Conservation (phyloP, 2,888 invertebrate genomes). For the Spicauda simplicius region DNA sequence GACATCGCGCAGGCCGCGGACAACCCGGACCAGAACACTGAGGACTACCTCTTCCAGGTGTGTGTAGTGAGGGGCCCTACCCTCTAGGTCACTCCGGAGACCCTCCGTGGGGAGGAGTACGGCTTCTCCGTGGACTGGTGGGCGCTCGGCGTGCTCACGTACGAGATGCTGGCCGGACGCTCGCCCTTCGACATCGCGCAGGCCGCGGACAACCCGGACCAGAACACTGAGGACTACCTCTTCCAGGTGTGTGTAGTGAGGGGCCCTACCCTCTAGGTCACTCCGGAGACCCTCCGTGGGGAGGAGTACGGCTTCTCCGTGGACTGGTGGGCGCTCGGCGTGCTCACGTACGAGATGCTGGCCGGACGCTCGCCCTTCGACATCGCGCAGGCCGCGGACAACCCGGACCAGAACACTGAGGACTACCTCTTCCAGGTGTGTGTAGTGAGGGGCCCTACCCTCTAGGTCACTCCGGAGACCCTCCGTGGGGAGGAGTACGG, state of each 20-base stretch:
- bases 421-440: slow-evolving; percentile 93
- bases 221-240: slow-evolving; percentile 99
- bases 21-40: slow-evolving; percentile 99
- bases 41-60: slow-evolving; percentile 95
- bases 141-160: slow-evolving; percentile 98
- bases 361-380: slow-evolving; percentile 99
- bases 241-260: slow-evolving; percentile 86
- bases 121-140: slow-evolving; percentile 98
- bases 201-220: slow-evolving; percentile 98
- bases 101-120: slow-evolving; percentile 96
- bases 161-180: slow-evolving; percentile 99
- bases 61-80: no score
- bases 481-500: slow-evolving; percentile 97
- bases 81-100: no score
- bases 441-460: no score
- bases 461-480: no score
- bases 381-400: slow-evolving; percentile 97
- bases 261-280: no score
- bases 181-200: slow-evolving; percentile 99
- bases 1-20: slow-evolving; percentile 98
- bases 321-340: slow-evolving; percentile 99
- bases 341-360: slow-evolving; percentile 99
- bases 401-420: slow-evolving; percentile 99
- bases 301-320: slow-evolving; percentile 96
- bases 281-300: slow-evolving; percentile 98